Conservation (phyloP, 1,140 invertebrate species). For the Drosophila pallidifrons region DNA sequence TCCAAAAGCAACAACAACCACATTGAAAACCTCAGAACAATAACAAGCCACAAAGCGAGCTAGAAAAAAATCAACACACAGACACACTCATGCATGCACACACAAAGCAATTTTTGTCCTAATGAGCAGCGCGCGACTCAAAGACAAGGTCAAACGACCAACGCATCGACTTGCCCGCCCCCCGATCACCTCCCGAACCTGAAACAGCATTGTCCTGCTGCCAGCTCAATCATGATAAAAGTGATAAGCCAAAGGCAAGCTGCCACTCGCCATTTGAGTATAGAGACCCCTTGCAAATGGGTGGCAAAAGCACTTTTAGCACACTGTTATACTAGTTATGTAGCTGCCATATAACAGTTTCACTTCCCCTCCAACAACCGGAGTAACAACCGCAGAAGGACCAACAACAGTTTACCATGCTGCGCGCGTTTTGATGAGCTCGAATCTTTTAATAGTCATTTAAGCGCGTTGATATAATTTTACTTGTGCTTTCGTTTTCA, state of each 20-base stretch:
- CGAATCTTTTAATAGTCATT: slow-evolving; percentile 50
- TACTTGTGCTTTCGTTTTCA: slow-evolving; percentile 25
- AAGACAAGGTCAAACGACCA: slow-evolving; percentile 62
- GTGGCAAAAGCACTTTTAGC: slow-evolving; percentile 43
- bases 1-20: slow-evolving; percentile 15
- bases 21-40: slow-evolving; percentile 32
- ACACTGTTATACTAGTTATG: slow-evolving; percentile 55
- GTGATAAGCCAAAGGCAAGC: slow-evolving; percentile 69
- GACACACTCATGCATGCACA: slow-evolving; percentile 13
- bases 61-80: slow-evolving; percentile 34
- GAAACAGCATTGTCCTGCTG: slow-evolving; percentile 24
- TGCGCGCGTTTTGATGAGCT: slow-evolving; percentile 34
- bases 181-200: neutral
- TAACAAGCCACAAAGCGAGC: slow-evolving; percentile 54
- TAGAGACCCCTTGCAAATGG: too few species aligned
- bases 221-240: slow-evolving; percentile 54
- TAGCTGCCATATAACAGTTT: slow-evolving; percentile 45
- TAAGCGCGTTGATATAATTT: slow-evolving; percentile 44
- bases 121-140: slow-evolving; percentile 64
- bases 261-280: slow-evolving; percentile 15
- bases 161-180: neutral
- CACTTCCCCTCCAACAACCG: neutral
- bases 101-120: slow-evolving; percentile 64
- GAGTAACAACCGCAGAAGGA: neutral
- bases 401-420: slow-evolving; percentile 34